Evolutionary conservation across 2,888 invertebrate species (phyloP).

Genomic region (Nemotelus nigrinus): DNA sequence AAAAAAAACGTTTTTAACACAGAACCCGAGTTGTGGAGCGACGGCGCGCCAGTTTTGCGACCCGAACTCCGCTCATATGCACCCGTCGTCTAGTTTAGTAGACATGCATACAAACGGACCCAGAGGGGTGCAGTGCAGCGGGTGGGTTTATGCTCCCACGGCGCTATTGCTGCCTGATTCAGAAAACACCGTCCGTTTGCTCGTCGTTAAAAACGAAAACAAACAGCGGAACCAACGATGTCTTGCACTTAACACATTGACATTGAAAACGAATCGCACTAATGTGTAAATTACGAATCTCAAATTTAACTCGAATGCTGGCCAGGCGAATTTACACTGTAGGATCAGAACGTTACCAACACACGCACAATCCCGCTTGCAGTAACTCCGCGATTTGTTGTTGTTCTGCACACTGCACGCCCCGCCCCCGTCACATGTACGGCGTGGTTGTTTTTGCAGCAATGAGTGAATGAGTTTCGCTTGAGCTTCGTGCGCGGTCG

Average conservation of each 20-base stretch:
- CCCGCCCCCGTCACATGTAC: background rate
- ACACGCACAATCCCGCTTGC: conserved; percentile 16
- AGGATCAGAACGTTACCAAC: background rate
- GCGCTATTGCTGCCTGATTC: background rate
- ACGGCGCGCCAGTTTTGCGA: background rate
- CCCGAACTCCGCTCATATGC: background rate
- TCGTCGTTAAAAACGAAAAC: conserved; percentile 27
- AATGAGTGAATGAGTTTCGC: background rate
- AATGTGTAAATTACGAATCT: conserved; percentile 14
- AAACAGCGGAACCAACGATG: background rate
- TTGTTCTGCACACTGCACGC: background rate
- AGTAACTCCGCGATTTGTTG: conserved; percentile 3
- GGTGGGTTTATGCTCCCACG: too few species aligned
- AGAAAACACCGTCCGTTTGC: background rate
- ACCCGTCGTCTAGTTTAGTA: background rate
- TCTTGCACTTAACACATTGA: conserved; percentile 35
- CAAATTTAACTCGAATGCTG: background rate
- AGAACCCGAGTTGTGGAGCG: conserved; percentile 27
- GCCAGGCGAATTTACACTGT: background rate
- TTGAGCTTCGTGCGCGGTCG: conserved; percentile 15
- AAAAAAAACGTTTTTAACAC: conserved; percentile 11
- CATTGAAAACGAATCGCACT: conserved; percentile 32
- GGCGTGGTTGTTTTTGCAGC: conserved; percentile 2
- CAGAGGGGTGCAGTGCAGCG: conserved; percentile 8
- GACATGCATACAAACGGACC: background rate